Base-by-base conservation (phyloP, 2,888 invertebrate genomes). In the Tipula vernalis region DNA sequence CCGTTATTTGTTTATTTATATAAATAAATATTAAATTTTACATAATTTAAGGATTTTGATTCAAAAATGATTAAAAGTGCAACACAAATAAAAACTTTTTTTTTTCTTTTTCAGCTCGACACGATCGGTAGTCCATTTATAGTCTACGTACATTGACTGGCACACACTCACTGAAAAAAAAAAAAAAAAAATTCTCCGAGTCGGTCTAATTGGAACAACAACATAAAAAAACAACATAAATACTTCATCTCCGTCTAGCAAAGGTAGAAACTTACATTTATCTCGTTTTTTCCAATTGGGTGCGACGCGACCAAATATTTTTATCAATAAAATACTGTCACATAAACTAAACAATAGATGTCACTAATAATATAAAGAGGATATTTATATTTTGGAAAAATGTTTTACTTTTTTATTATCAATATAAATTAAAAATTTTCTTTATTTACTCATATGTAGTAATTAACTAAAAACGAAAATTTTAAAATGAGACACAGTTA, bases 131-230 rank as follows among this genome's bases (percentile, higher is more conserved):
- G 71, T 10, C 71, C 71, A 71, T 71, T 71, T 71, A 71, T 10
- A 71, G 71, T 71, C 71, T 71, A 71, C 71, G 71, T 71, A 71
- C 71, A 71, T 71, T 71, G 71, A 71, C 71, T 71, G 71, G 71
- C 71, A 71, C 71, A 57, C 51, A 28, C 71, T 71, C 71, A 71
- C 71, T 71, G 71, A 71, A 71, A 71, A 71, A 57, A 28, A 71
- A 71, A 71, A 71, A 71, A 71, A 57, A 28, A 71, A 71, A 71
- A 28, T 71, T 71, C 71, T 12, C 71, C 71, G 71, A 71, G 71
- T 71, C 71, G 71, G 71, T 71, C 71, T 71, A 71, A 71, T 71
- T 71, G 71, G 71, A 71, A 71, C 28, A 71, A 71, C 71, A 18
- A 71, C 28, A 71, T 28, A 71, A 71, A 71, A 71, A 5, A 57